phyloP scores from a whole-genome alignment of 2,113 vertebrate species.

The Protobothrops flavoviridis region DNA sequence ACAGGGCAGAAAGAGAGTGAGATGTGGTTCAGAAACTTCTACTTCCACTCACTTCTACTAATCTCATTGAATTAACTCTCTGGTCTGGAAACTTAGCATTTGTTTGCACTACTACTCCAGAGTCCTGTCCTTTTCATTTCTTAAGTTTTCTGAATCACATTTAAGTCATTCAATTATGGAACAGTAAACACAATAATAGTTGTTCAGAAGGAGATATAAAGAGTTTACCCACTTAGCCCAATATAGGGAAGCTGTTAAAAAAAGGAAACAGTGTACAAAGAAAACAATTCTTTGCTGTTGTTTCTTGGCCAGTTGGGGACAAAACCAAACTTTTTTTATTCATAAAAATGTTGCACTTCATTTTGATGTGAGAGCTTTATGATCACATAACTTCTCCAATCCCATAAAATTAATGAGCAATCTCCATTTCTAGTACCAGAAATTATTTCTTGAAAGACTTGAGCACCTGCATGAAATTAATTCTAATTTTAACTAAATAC shows the following conservation, averaged over 20 bases:
- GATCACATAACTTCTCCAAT: conserved; percentile 49
- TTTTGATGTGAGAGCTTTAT: conserved; percentile 28
- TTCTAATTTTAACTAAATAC: neutral
- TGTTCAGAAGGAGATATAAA: conserved; percentile 60
- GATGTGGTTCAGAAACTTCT: neutral
- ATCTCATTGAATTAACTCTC: neutral
- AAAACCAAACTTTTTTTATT: conserved; percentile 21
- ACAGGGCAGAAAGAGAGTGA: neutral
- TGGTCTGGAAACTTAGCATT: conserved; percentile 3
- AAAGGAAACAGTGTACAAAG: no score
- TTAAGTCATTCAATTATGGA: conserved; percentile 55
- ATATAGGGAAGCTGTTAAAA: neutral
- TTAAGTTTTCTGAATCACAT: conserved; percentile 40
- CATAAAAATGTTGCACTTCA: conserved; percentile 19
- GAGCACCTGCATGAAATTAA: conserved; percentile 31
- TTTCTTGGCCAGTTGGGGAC: neutral
- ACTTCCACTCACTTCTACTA: neutral
- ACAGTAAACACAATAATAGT: conserved; percentile 57
- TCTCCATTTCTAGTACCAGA: conserved; percentile 55
- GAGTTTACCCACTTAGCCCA: conserved; percentile 61
- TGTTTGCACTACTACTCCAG: conserved; percentile 23
- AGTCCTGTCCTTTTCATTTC: conserved; percentile 7
- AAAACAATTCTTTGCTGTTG: neutral
- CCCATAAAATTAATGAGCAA: conserved; percentile 62
- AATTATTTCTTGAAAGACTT: conserved; percentile 35